Percentiles rank a stretch among this genome's conserved stretches.
Conservation (phyloP, 2,888 invertebrate species). For the Apodemia mormo region DNA sequence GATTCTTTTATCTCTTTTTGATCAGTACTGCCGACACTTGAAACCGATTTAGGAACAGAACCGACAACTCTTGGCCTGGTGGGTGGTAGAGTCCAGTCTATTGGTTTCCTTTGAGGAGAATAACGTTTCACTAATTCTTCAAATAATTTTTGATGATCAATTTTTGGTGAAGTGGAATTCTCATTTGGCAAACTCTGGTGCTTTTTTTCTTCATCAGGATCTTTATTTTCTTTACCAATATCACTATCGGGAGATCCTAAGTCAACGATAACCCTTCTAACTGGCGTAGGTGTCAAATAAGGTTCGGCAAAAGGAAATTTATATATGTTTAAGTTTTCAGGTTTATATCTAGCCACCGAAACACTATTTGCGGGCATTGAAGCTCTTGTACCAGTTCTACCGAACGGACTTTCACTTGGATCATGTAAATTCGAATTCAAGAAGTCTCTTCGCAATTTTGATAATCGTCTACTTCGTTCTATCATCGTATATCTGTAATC, state of each 20-base stretch:
- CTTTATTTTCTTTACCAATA: slow-evolving; percentile 62
- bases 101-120: slow-evolving; percentile 71
- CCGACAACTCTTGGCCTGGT: slow-evolving; percentile 71
- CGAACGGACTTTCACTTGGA: slow-evolving; percentile 57
- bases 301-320: slow-evolving; percentile 50
- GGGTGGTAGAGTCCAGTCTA: slow-evolving; percentile 73
- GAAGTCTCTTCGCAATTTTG: slow-evolving; percentile 70
- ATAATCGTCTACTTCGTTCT: slow-evolving; percentile 68
- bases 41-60: slow-evolving; percentile 68
- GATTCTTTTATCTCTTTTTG: slow-evolving; percentile 47
- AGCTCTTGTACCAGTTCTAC: slow-evolving; percentile 62
- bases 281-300: slow-evolving; percentile 71
- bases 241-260: slow-evolving; percentile 55
- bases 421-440: slow-evolving; percentile 72
- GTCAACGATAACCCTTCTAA: slow-evolving; percentile 60
- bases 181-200: slow-evolving; percentile 58
- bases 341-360: slow-evolving; percentile 63
- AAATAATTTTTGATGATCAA: slow-evolving; percentile 71
- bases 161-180: slow-evolving; percentile 52
- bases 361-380: slow-evolving; percentile 62
- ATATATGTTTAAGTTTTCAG: slow-evolving; percentile 68
- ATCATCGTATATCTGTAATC: slow-evolving; percentile 71
- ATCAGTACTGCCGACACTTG: slow-evolving; percentile 55
- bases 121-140: slow-evolving; percentile 73
- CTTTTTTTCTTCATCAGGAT: slow-evolving; percentile 51